Evolutionary conservation across 1,140 invertebrate species (phyloP).

Genomic region (Ganaspis sp.): DNA sequence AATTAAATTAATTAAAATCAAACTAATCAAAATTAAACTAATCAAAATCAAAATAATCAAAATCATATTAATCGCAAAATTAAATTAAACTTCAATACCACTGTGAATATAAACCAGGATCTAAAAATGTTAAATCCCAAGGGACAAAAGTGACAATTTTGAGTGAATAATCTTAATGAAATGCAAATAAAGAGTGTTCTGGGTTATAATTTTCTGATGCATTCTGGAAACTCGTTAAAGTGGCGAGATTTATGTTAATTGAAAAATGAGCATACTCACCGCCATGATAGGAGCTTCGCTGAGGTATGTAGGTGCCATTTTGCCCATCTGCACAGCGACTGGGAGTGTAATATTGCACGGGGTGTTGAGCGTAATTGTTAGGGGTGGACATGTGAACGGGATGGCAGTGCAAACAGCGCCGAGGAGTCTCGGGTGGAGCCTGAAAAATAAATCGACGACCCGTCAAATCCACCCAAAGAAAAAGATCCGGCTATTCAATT

Average conservation of each 20-base stretch:
- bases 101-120: too few species aligned
- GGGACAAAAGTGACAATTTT: too few species aligned
- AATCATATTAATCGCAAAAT: too few species aligned
- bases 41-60: too few species aligned
- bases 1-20: too few species aligned
- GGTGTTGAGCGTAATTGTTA: constrained; percentile 68
- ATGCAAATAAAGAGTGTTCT: not conserved
- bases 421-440: constrained; percentile 64
- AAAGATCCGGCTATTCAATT: not conserved
- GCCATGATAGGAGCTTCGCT: constrained; percentile 69
- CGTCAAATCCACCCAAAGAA: not conserved
- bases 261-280: constrained; percentile 60
- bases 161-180: not conserved
- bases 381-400: constrained; percentile 65
- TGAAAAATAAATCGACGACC: constrained; percentile 50
- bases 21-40: too few species aligned
- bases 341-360: constrained; percentile 68
- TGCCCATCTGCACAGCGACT: constrained; percentile 65
- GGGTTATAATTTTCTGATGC: not conserved
- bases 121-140: too few species aligned
- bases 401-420: constrained; percentile 71
- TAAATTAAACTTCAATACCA: too few species aligned
- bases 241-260: constrained; percentile 45
- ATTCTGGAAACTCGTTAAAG: not conserved
- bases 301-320: constrained; percentile 65